These are phyloP conservation scores for Drosophila sucinea DNA, from an alignment of 1,140 invertebrate genomes.

Conservation along the genomic window DNA sequence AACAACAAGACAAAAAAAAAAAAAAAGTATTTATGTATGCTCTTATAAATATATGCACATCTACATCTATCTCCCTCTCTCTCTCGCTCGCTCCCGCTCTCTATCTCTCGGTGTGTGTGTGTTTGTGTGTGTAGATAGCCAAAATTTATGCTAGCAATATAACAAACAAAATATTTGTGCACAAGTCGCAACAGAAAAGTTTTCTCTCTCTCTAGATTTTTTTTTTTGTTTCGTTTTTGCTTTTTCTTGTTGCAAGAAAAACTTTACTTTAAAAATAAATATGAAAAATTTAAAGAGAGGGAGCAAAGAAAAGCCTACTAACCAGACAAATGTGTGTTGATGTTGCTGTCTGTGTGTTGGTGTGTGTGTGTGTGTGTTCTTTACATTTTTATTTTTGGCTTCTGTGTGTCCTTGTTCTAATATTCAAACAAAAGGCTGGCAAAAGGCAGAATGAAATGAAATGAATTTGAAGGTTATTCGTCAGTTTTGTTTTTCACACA, in stretches of 20 bases:
- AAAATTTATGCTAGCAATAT: slow-evolving; percentile 80
- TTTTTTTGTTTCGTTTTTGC: not conserved
- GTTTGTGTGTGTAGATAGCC: slow-evolving; percentile 67
- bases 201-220: not conserved
- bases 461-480: slow-evolving; percentile 19
- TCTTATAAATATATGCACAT: slow-evolving; percentile 78
- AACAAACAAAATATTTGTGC: slow-evolving; percentile 80
- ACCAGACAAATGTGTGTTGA: slow-evolving; percentile 24
- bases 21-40: slow-evolving; percentile 78
- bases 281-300: slow-evolving; percentile 39
- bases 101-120: slow-evolving; percentile 26
- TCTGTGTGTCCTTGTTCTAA: slow-evolving; percentile 22
- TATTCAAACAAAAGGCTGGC: slow-evolving; percentile 14
- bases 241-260: slow-evolving; percentile 35
- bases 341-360: not conserved
- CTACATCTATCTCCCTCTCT: slow-evolving; percentile 22
- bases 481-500: not conserved
- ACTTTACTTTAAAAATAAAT: slow-evolving; percentile 73
- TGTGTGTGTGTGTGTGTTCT: slow-evolving; percentile 24
- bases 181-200: slow-evolving; percentile 51
- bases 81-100: not conserved
- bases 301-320: slow-evolving; percentile 63
- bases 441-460: slow-evolving; percentile 13
- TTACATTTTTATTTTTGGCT: not conserved
- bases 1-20: slow-evolving; percentile 19